Conservation (phyloP, 2,888 invertebrate species). For the Cephus sareptanus region DNA sequence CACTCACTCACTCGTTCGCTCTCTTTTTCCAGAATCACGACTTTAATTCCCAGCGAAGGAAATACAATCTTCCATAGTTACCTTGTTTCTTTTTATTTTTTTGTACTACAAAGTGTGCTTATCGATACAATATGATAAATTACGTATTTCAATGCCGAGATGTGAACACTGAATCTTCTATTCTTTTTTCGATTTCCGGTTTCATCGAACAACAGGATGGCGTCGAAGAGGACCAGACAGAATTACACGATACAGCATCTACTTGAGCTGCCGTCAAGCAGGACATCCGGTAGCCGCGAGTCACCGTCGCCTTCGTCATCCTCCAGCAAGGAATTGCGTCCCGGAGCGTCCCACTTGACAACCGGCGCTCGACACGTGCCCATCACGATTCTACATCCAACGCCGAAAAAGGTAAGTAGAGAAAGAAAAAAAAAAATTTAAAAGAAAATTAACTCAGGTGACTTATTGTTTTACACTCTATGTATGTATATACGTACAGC, state of each 20-base stretch:
- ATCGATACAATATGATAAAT: background rate
- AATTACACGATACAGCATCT: conserved; percentile 70
- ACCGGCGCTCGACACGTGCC: conserved; percentile 56
- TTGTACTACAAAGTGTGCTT: background rate
- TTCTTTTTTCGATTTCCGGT: background rate
- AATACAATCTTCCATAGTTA: background rate
- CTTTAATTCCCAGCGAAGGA: conserved; percentile 3
- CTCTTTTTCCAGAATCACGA: background rate
- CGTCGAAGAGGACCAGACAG: conserved; percentile 67
- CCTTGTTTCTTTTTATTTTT: background rate
- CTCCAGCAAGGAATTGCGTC: conserved; percentile 33
- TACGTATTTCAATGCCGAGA: background rate
- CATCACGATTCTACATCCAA: conserved; percentile 58
- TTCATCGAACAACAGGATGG: conserved; percentile 55
- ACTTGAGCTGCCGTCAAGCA: conserved; percentile 67
- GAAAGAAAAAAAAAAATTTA: too few relatives aligned
- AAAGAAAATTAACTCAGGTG: background rate
- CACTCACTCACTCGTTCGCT: background rate
- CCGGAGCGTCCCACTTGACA: conserved; percentile 21
- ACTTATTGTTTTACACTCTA: background rate
- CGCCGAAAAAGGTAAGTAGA: conserved; percentile 67
- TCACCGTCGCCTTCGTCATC: conserved; percentile 9
- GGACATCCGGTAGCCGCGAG: conserved; percentile 29
- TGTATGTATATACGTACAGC: background rate
- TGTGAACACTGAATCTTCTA: background rate